These are phyloP conservation scores for Philopedon plagiatum DNA, from an alignment of 2,888 invertebrate species.

Conservation along the genomic window DNA sequence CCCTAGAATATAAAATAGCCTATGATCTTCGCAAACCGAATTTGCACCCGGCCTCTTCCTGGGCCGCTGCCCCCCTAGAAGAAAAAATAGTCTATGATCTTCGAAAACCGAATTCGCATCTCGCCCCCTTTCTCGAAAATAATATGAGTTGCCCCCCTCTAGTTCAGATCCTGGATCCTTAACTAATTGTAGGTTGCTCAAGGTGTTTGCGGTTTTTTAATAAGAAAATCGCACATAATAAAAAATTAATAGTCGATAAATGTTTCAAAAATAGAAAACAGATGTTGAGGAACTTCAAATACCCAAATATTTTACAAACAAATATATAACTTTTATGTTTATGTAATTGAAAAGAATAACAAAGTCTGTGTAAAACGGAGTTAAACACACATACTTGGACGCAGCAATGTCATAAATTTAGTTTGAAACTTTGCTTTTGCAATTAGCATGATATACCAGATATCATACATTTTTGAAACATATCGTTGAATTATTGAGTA, in stretches of 20 bases:
- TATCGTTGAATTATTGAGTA: too few relatives aligned
- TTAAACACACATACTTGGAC: background rate
- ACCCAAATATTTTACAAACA: conserved; percentile 6
- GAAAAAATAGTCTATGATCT: too few relatives aligned
- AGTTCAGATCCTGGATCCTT: too few relatives aligned
- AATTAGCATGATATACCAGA: background rate
- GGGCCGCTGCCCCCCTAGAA: too few relatives aligned
- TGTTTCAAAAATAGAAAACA: conserved; percentile 6
- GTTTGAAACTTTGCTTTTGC: background rate
- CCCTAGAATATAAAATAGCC: too few relatives aligned
- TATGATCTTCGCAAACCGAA: too few relatives aligned
- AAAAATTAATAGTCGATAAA: conserved; percentile 1
- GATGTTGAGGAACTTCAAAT: background rate
- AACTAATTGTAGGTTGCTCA: too few relatives aligned
- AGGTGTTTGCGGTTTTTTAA: background rate
- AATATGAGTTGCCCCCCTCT: too few relatives aligned
- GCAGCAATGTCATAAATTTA: background rate
- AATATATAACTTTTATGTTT: conserved; percentile 3
- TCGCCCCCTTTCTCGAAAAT: too few relatives aligned
- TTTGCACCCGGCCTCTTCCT: too few relatives aligned
- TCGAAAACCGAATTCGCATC: too few relatives aligned
- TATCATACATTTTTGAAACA: background rate
- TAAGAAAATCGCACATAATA: background rate
- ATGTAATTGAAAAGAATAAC: background rate
- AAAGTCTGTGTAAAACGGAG: background rate